These are phyloP conservation scores for Ophion ventricosus DNA, from an alignment of 2,888 invertebrate genomes.

Conservation along the genomic window DNA sequence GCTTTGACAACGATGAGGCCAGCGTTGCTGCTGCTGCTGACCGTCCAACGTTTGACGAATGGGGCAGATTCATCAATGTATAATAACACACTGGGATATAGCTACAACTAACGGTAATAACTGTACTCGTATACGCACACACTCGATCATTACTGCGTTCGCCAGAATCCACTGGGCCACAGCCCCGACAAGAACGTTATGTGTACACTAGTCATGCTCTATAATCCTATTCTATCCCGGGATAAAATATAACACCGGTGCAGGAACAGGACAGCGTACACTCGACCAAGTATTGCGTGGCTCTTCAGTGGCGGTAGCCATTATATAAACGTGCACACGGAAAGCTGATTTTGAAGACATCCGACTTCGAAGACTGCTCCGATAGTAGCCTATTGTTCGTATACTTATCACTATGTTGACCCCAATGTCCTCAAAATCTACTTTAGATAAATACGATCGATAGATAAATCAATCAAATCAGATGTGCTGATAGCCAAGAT, in stretches of 20 bases:
- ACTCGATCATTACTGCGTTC: conserved; percentile 34
- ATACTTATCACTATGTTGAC: not conserved
- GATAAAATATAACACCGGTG: conserved; percentile 12
- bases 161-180: conserved; percentile 6
- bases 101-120: conserved; percentile 33
- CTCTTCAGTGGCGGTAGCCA: not conserved
- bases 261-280: conserved; percentile 40
- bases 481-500: not conserved
- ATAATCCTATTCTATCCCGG: conserved; percentile 28
- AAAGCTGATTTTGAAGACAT: not conserved
- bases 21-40: conserved; percentile 20
- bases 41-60: conserved; percentile 53
- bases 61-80: conserved; percentile 40
- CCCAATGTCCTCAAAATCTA: not conserved
- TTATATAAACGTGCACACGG: not conserved
- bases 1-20: conserved; percentile 34
- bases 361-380: not conserved
- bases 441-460: not conserved
- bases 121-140: conserved; percentile 16
- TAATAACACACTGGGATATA: conserved; percentile 18
- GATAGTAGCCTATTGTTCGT: not conserved
- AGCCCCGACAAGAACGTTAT: conserved; percentile 41
- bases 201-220: conserved; percentile 25
- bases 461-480: too few relatives aligned
- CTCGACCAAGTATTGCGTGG: conserved; percentile 42